Evolutionary conservation across 2,888 invertebrate genomes (phyloP), one percentile per base, ranked within the genome.

Genomic region (Esperia sulphurella): DNA sequence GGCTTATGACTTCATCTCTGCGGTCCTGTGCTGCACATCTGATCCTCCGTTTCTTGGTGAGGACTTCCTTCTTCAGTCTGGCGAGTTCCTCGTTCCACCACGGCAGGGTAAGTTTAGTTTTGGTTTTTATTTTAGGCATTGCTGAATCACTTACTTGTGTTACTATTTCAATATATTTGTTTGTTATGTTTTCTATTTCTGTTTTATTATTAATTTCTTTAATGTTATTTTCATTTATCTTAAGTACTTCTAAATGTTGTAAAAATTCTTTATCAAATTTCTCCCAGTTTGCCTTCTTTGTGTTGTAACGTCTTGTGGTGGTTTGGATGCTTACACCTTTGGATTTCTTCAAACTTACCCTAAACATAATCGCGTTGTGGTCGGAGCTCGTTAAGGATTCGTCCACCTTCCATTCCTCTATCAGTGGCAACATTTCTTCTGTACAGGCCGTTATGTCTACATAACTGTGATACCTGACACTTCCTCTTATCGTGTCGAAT

Each of bases 401-500:
- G 7, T 47, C 45, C 4, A 55, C 51, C 8, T n/a, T 48, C 51
- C 55, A 53, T 1, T 49, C 43, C 0, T 41, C 21, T 0, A 51
- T 14, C 4, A 10, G 8, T 1, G 9, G n/a, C 8, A 55, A 39
- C 41, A 52, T 7, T 8, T 39, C 30, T 4, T 5, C 4, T 0
- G 49, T 28, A 29, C 55, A 55, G 2, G 40, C 50, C 3, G 54
- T 54, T 1, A 54, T 14, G 40, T 54, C 54, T 1, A 54, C 50
- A 2, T 28, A 29, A 41, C 53, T 53, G 0, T 31, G 14, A 8
- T 14, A 51, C 0, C 13, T 10, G 8, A 7, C 35, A 9, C 14
- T 45, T 0, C 50, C 48, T 14, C 55, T 50, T 8, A 47, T 13
- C 0, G 54, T 54, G 8, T 58, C 51, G 43, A 58, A 59, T 1